Conservation (phyloP, 2,113 vertebrate species). For the Zosterops japonicus region DNA sequence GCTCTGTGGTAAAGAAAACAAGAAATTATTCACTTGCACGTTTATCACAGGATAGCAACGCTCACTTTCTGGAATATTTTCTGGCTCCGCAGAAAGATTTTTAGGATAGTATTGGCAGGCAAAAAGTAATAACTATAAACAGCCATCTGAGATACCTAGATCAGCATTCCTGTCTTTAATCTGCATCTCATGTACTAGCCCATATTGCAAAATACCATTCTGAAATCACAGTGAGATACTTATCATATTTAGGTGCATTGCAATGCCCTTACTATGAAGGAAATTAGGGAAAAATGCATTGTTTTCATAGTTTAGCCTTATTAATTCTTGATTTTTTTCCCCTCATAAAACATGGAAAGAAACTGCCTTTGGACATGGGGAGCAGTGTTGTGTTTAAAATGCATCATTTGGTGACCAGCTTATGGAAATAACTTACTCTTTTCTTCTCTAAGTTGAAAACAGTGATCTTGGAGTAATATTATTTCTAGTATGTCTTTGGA, state of each 20-base stretch:
- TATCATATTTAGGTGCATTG: neutral
- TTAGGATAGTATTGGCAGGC: neutral
- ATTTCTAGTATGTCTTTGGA: neutral
- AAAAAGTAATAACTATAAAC: conserved; percentile 9
- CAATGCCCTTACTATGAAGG: neutral
- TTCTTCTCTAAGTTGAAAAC: neutral
- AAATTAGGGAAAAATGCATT: neutral
- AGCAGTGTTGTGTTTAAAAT: neutral
- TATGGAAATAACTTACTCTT: neutral
- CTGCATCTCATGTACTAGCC: neutral
- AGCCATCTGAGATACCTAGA: conserved; percentile 16
- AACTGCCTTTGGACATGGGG: neutral
- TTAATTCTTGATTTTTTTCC: neutral
- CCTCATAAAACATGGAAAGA: neutral
- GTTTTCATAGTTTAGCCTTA: neutral
- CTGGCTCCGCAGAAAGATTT: neutral
- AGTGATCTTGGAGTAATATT: neutral
- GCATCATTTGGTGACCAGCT: neutral
- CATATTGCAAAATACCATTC: neutral
- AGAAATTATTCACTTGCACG: fast-evolving
- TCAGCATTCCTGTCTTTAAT: neutral
- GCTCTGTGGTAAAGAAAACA: neutral
- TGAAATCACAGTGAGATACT: neutral
- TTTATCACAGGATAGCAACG: neutral
- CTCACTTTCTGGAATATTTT: neutral